Percentiles rank a stretch among this genome's conserved stretches.
These are phyloP conservation scores for Tortricodes alternella DNA, from an alignment of 2,888 invertebrate species.

Conservation along the genomic window DNA sequence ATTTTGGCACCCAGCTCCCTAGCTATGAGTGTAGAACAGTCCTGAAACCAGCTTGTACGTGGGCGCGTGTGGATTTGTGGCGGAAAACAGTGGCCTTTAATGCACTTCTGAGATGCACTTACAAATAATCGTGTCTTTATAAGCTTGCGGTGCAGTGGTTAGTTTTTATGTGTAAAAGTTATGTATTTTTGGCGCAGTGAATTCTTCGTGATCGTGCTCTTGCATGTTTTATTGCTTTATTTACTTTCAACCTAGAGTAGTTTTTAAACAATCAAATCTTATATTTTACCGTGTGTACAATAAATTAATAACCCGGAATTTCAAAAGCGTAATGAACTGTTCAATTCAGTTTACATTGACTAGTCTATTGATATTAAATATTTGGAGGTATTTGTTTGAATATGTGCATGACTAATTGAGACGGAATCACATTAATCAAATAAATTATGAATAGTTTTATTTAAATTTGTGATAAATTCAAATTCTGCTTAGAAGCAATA, in stretches of 20 bases:
- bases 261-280: too few species aligned
- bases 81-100: conserved; percentile 29
- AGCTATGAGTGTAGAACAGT: background rate
- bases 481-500: conserved; percentile 31
- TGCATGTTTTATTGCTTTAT: conserved; percentile 20
- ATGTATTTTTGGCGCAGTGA: conserved; percentile 4
- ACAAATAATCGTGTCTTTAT: conserved; percentile 26
- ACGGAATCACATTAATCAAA: conserved; percentile 17
- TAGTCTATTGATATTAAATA: too few species aligned
- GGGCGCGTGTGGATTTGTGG: background rate
- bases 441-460: conserved; percentile 31
- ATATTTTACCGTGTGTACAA: too few species aligned
- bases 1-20: too few species aligned
- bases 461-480: conserved; percentile 33
- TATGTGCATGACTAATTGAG: conserved; percentile 6
- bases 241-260: background rate
- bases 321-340: too few species aligned
- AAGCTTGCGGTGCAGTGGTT: conserved; percentile 5
- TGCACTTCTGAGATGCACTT: conserved; percentile 25
- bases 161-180: background rate
- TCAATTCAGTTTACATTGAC: too few species aligned
- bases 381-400: background rate
- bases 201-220: conserved; percentile 17
- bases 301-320: too few species aligned
- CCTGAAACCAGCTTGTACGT: background rate